Conservation (phyloP, 2,113 vertebrate genomes). For the Charina bottae region DNA sequence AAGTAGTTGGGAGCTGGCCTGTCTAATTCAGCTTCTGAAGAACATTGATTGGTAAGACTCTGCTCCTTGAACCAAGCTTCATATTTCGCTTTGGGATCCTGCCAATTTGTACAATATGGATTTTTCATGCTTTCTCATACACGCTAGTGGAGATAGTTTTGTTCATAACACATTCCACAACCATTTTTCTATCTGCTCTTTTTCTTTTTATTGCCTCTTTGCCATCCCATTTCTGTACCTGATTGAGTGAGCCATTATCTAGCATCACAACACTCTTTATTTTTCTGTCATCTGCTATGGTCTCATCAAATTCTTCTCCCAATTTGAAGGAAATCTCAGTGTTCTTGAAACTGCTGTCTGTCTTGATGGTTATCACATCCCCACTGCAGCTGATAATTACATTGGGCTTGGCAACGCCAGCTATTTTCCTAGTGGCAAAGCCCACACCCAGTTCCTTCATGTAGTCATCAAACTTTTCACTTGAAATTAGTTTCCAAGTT, state of each 20-base stretch:
- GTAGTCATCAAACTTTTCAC: slow-evolving; percentile 91
- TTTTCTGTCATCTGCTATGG: slow-evolving; percentile 81
- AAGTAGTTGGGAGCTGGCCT: slow-evolving; percentile 29
- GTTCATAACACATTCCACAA: slow-evolving; percentile 91
- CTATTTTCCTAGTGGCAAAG: slow-evolving; percentile 80
- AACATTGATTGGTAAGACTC: neutral
- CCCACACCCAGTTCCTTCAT: slow-evolving; percentile 87
- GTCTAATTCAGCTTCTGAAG: slow-evolving; percentile 49
- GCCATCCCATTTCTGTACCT: slow-evolving; percentile 94
- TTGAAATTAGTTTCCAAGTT: slow-evolving; percentile 88
- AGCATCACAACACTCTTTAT: slow-evolving; percentile 85
- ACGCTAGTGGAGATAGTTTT: slow-evolving; percentile 81
- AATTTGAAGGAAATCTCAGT: slow-evolving; percentile 74
- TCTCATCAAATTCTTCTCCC: slow-evolving; percentile 80
- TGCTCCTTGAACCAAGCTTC: slow-evolving; percentile 1
- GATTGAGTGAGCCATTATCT: slow-evolving; percentile 82
- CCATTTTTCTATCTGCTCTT: slow-evolving; percentile 84
- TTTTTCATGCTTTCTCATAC: slow-evolving; percentile 83
- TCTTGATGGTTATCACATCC: slow-evolving; percentile 71
- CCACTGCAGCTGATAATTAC: slow-evolving; percentile 70
- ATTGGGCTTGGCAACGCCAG: slow-evolving; percentile 77
- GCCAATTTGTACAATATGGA: slow-evolving; percentile 16
- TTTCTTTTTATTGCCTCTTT: slow-evolving; percentile 92
- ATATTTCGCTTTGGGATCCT: slow-evolving; percentile 57
- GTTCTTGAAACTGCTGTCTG: slow-evolving; percentile 79